Evolutionary conservation across 2,888 invertebrate species (phyloP), one percentile per base, ranked within the genome.

Genomic region (Temnothorax ravouxi): DNA sequence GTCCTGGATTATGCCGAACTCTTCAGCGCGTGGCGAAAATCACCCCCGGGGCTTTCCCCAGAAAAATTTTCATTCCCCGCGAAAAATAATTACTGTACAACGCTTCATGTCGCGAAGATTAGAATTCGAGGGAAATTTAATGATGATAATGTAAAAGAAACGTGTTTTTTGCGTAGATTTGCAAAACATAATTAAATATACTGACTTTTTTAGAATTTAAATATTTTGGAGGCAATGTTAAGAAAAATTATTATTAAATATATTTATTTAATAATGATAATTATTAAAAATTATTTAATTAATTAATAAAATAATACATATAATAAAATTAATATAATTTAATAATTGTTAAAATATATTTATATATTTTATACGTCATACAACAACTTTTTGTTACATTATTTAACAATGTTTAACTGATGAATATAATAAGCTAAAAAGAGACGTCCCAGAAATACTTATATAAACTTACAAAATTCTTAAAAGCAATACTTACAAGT

Each of bases 1-100:
- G 34, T 59, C 25, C 72, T 50, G 72, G 79, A 80, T 80, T 80
- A 80, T 80, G 72, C 72, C 79, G 72, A 80, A 80, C 38, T 72
- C 79, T 80, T 80, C 79, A 72, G 72, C 79, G 79, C 59, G 71
- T 59, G 64, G 79, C 72, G 79, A 59, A 72, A 71, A 61, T 18
- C 59, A 38, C 18, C 72, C 38, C 25, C 18, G 54, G 25, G 50
- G 79, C 11, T 72, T 72, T 41, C 8, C 38, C 21, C 47, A 13
- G 50, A 13, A 25, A 79, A 79, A 61, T 59, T 80, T 80, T 13
- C 38, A 80, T 80, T 59, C 38, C 2, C 47, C 25, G 54, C 41
- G 47, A 72, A 80, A 79, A 71, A 80, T 80, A 80, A 80, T 79
- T 79, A 71, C 50, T n/a, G 25, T 15, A 47, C 44, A 61, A 38